These are phyloP conservation scores for Crotophaga sulcirostris DNA, from an alignment of 2,113 vertebrate species.

Conservation along the genomic window DNA sequence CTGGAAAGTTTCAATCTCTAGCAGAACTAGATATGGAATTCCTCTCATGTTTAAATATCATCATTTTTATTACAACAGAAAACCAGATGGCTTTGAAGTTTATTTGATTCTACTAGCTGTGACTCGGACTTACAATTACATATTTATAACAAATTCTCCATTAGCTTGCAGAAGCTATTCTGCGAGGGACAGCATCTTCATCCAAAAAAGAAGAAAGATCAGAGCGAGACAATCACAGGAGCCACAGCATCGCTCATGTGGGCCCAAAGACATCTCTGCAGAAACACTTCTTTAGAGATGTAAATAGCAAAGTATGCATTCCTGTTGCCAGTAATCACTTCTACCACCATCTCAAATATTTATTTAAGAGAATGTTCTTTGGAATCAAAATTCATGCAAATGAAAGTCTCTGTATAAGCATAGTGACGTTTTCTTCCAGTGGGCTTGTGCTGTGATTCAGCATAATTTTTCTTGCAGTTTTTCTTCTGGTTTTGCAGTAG, in stretches of 20 bases:
- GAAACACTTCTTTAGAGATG: not conserved
- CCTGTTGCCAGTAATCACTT: not conserved
- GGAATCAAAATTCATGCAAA: not conserved
- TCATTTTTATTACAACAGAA: not conserved
- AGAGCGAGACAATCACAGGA: not conserved
- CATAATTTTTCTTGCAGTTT: not conserved
- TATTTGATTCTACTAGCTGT: not conserved
- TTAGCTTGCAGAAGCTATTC: slow-evolving; percentile 36
- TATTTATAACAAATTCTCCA: not conserved
- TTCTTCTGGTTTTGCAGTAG: not conserved
- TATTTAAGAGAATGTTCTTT: not conserved
- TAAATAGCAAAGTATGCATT: not conserved
- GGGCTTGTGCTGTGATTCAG: not conserved
- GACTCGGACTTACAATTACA: not conserved
- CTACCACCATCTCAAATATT: not conserved
- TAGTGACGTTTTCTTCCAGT: not conserved
- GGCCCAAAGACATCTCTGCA: not conserved
- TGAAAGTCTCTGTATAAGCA: not conserved
- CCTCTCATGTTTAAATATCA: not conserved
- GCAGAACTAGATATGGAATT: not conserved
- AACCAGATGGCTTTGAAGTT: not conserved
- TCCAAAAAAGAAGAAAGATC: not conserved
- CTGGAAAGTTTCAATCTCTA: not conserved
- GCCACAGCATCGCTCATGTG: too few species aligned
- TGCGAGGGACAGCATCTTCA: not conserved